Evolutionary conservation across 2,797 vertebrate genomes (phyloP), one percentile per base, ranked within the genome.

Genomic region (Melanotaenia parkinsoni): DNA sequence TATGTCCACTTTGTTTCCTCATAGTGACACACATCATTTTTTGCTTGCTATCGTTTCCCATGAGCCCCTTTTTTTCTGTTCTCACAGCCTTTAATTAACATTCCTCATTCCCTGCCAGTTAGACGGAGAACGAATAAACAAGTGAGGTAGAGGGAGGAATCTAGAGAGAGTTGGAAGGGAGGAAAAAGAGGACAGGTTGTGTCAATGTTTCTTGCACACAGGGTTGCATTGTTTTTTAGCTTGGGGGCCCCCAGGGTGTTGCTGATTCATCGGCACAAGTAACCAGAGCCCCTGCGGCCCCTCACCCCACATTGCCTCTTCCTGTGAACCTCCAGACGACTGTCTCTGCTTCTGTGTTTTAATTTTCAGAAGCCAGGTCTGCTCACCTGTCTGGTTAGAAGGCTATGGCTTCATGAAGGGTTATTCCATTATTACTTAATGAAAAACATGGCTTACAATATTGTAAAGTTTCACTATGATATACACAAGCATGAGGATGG

Each of bases 31-130:
- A 47, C 22, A 50, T 58, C 61, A 58, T 60, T 67, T 32, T 76
- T 53, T 67, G 14, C 70, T 68, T 11, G 38, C 58, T 82, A 47
- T 80, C 40, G 24, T 32, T 57, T 45, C 45, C 26, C 53, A 8
- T 43, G 58, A 76, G 68, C 54, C 32, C 32, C 32, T 16, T 56
- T 79, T 51, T 45, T 45, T 45, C 32, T 62, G 74, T 87, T 86
- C 87, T 80, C 76, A 74, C 74, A 87, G 86, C 79, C 86, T 89
- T 89, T 91, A 92, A 93, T 94, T 94, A 93, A 92, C 88, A 91
- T 93, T 93, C 91, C 87, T 88, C 81, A 60, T 87, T 87, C 72
- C 87, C 70, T 86, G 82, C 85, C 86, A 88, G 76, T 63, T 79
- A 87, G 68, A 58, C 81, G 85, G 75, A 63, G 70, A 87, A 77